Base-by-base conservation (phyloP, 1,140 invertebrate genomes). In the Trachymyrmex septentrionalis region DNA sequence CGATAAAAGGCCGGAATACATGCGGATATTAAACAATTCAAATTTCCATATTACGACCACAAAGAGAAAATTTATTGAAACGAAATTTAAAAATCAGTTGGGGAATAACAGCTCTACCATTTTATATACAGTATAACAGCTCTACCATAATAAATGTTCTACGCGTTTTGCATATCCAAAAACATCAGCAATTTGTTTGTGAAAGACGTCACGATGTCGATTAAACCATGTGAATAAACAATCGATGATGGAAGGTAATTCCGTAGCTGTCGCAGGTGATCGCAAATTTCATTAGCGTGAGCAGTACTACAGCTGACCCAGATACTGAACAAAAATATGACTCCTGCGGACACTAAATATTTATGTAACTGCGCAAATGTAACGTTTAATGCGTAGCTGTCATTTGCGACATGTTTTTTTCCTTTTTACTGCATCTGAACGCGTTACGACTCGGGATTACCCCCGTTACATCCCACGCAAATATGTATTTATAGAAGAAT, bases 261-360 rank as follows among this genome's bases (percentile, higher is more conserved):
- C 34, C n/a, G 19, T 24, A 64, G 19, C 24, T 44, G 10, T 64
- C 10, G 24, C 75, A 48, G 59, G 48, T 27, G 66, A 71, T 81
- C 50, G 34, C 12, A 50, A 81, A 38, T 71, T 81, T 81, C 53
- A 81, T 71, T 71, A 71, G 16, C 59, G 38, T 21, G 27, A 64
- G 9, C 10, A 30, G 12, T 16, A 50, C 48, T 34, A 24, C 59
- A 34, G 44, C 44, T 71, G 66, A 81, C 64, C 66, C 21, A 71
- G 66, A 44, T 71, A 48, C 16, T 16, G 61, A 78, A 78, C 61
- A 63, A 50, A 78, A 78, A 66, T 69, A 71, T 59, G 53, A 81
- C 21, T 59, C 38, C 53, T 71, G 50, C 34, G 16, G 57, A 71
- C 5, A 30, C 30, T 71, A 71, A 50, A 81, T 71, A 71, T 81